These are phyloP conservation scores for Boulengeromyrus knoepffleri DNA, from an alignment of 2,113 vertebrate species.

Conservation along the genomic window DNA sequence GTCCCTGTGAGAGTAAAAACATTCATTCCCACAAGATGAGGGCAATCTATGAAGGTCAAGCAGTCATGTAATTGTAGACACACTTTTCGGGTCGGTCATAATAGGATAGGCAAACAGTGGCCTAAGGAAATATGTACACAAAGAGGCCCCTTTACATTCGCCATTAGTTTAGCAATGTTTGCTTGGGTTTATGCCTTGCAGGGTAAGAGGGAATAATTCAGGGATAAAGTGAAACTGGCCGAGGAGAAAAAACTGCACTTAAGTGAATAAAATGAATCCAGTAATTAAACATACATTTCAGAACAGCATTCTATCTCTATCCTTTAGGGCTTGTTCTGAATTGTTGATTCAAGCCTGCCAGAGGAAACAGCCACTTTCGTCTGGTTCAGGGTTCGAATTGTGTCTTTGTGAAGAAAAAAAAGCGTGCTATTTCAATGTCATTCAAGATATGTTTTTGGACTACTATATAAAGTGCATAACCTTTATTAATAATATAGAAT, in stretches of 20 bases:
- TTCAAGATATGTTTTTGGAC: background rate
- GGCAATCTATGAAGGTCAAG: background rate
- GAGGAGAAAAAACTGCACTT: background rate
- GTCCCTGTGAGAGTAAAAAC: background rate
- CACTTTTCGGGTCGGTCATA: background rate
- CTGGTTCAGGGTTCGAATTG: background rate
- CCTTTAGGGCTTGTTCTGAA: background rate
- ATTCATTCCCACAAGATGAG: background rate
- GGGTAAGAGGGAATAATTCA: background rate
- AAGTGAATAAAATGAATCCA: background rate
- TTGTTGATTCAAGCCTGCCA: background rate
- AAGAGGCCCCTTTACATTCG: background rate
- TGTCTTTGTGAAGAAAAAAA: background rate
- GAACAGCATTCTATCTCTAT: background rate
- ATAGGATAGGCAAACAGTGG: background rate
- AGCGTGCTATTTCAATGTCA: background rate
- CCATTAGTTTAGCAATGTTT: background rate
- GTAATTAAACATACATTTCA: background rate
- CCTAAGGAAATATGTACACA: background rate
- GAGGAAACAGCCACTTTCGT: background rate
- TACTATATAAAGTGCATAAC: background rate
- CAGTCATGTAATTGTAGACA: conserved; percentile 5
- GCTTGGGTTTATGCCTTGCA: background rate
- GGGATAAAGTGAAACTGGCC: background rate
- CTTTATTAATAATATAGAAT: background rate